These are phyloP conservation scores for Callorhinus ursinus DNA, from an alignment of 2,113 vertebrate genomes.

Conservation along the genomic window DNA sequence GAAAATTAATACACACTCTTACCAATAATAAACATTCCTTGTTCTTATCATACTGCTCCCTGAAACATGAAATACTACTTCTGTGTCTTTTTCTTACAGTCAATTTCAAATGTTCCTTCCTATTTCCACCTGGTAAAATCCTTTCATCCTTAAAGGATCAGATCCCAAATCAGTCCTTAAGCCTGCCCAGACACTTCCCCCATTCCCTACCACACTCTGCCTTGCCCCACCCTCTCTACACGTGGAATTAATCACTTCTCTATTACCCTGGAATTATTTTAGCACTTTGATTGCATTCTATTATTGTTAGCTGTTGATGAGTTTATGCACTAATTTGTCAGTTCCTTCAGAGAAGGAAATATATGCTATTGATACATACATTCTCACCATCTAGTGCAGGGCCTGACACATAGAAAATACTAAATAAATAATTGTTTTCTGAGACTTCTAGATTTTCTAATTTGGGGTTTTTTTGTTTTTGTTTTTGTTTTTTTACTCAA, in stretches of 20 bases:
- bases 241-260: neutral
- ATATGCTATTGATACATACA: neutral
- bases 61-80: neutral
- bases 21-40: neutral
- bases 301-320: neutral
- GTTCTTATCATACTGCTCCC: neutral
- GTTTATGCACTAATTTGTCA: neutral
- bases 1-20: neutral
- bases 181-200: neutral
- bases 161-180: neutral
- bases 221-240: neutral
- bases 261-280: neutral
- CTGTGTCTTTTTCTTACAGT: neutral
- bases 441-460: neutral
- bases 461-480: neutral
- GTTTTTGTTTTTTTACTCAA: neutral
- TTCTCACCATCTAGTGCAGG: neutral
- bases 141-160: neutral
- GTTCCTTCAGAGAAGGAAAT: neutral
- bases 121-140: neutral
- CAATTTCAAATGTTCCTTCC: neutral
- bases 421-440: neutral
- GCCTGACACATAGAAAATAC: neutral
- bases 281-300: neutral
- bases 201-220: neutral